These are phyloP conservation scores for Larimichthys crocea DNA, from an alignment of 2,113 vertebrate species.

Conservation along the genomic window DNA sequence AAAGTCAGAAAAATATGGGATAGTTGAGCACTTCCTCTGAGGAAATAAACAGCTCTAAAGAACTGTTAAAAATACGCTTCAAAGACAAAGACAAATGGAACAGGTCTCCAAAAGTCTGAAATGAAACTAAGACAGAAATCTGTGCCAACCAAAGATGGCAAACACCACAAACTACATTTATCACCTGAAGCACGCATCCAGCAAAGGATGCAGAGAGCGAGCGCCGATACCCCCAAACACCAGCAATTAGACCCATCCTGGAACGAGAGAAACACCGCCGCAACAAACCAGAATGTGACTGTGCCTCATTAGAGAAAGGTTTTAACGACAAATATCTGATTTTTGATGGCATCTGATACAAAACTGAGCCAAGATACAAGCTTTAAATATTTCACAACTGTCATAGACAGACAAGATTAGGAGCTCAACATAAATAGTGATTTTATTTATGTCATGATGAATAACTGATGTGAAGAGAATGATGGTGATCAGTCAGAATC, in stretches of 20 bases:
- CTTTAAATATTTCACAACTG: neutral
- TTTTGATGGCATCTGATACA: neutral
- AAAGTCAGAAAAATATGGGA: neutral
- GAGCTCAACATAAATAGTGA: neutral
- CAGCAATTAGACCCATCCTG: neutral
- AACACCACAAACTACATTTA: neutral
- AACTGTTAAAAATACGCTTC: neutral
- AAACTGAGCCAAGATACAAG: neutral
- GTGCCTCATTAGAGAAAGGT: too few relatives aligned
- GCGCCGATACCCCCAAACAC: neutral
- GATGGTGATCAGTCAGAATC: neutral
- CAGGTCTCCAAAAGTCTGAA: neutral
- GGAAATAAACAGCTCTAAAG: neutral
- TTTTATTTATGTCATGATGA: neutral
- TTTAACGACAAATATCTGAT: neutral
- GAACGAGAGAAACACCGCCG: neutral
- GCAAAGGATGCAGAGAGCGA: neutral
- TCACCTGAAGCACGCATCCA: neutral
- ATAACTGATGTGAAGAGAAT: neutral
- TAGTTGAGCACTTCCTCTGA: neutral
- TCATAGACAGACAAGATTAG: neutral
- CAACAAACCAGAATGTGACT: neutral
- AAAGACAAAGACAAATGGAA: too few relatives aligned
- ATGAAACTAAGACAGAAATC: neutral
- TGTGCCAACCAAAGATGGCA: neutral